Evolutionary conservation across 2,888 invertebrate species (phyloP), one percentile per base, ranked within the genome.

Genomic region (Didymodactylos carnosus): DNA sequence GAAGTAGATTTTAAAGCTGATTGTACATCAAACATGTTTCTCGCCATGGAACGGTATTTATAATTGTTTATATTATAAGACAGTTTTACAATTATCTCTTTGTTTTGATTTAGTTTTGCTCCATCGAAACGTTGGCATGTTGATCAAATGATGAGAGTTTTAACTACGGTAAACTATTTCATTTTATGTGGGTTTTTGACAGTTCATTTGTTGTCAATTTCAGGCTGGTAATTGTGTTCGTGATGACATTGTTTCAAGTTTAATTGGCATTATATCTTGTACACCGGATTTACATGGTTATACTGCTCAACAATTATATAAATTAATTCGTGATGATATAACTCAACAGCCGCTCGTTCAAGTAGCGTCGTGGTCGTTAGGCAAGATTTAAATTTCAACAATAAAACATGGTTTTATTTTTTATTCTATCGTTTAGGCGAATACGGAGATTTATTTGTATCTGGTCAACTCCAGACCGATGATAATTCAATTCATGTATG

Each of bases 1-100:
- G 98, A 98, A 85, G 89, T 94, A 0, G 98, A 99, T 84, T 97
- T 98, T 85, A 97, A 97, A 85, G 91, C 93, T 46, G 92, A 92
- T 79, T 94, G 94, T 84, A 94, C 97, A 76, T 94, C 94, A 77
- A 93, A 91, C 80, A 92, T 98, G 86, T 94, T 98, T 73, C 86
- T 92, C 76, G 90, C 94, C 0, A 94, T 97, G 0, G 97, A 98
- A 84, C 87, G 91, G 81, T 92, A 88, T 35, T 1, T n/a, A 8
- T 29, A 62, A 35, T n/a, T 14, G 27, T 19, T 23, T 23, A 2
- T 23, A 49, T 49, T 49, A 3, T 49, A n/a, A n/a, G n/a, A n/a
- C n/a, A n/a, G n/a, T n/a, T n/a, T n/a, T n/a, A n/a, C n/a, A n/a
- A n/a, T n/a, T n/a, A n/a, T n/a, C n/a, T n/a, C n/a, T n/a, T n/a